A percentile compares a stretch with the other conserved stretches of the same genome.
Evolutionary conservation across 2,888 invertebrate genomes (phyloP).

Genomic region (Papilio demoleus): DNA sequence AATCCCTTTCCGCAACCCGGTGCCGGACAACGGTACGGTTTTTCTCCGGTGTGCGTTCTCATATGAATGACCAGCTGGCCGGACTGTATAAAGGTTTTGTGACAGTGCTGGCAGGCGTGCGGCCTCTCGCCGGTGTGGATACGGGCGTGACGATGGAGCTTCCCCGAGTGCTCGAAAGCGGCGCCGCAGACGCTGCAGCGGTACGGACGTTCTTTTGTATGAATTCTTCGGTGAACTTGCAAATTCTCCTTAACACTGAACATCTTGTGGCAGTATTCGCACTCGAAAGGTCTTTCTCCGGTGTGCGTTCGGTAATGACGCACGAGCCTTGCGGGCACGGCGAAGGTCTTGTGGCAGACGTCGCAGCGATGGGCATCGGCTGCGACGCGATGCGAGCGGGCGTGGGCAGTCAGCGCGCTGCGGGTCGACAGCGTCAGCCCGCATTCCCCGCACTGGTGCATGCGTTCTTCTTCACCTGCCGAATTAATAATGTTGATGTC

Average conservation of each 20-base stretch:
- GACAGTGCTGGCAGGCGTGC: conserved; percentile 93
- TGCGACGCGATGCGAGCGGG: conserved; percentile 72
- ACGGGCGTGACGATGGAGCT: conserved; percentile 94
- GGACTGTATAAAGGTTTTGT: conserved; percentile 95
- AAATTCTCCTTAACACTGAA: conserved; percentile 97
- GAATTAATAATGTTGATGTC: conserved; percentile 63
- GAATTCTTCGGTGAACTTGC: conserved; percentile 94
- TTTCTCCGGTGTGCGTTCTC: conserved; percentile 95
- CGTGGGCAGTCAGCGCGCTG: conserved; percentile 89
- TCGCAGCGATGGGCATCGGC: conserved; percentile 93
- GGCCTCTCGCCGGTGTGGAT: conserved; percentile 96
- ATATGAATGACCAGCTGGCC: conserved; percentile 96
- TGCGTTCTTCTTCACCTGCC: conserved; percentile 81
- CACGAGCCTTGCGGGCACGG: conserved; percentile 92
- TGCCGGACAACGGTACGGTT: conserved; percentile 91
- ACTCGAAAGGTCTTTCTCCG: conserved; percentile 95
- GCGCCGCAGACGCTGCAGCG: conserved; percentile 94
- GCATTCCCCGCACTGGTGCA: conserved; percentile 87
- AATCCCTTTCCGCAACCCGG: conserved; percentile 95
- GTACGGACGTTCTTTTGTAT: conserved; percentile 96
- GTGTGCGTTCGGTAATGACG: conserved; percentile 96
- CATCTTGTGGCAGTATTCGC: conserved; percentile 95
- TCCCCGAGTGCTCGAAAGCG: conserved; percentile 95
- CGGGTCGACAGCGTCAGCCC: conserved; percentile 90
- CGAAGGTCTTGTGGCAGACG: conserved; percentile 95